Conservation (phyloP, 2,888 invertebrate species). For the Mythimna impura region DNA sequence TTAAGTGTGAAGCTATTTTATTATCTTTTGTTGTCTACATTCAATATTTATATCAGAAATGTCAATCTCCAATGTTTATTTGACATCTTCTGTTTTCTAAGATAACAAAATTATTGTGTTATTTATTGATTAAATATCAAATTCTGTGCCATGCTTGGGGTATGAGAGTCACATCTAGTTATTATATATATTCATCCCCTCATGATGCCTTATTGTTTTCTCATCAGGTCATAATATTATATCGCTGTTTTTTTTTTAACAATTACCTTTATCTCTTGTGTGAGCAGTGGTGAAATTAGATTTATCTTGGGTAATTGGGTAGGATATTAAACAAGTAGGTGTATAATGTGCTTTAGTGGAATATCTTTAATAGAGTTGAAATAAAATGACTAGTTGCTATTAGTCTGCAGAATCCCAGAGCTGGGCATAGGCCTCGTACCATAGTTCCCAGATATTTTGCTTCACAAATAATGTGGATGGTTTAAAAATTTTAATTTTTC, state of each 20-base stretch:
- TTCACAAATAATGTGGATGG: too few relatives aligned
- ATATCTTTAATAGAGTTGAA: not conserved
- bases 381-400: not conserved
- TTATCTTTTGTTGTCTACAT: not conserved
- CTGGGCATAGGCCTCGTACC: too few relatives aligned
- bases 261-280: not conserved
- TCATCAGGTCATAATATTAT: conserved; percentile 5
- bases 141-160: not conserved
- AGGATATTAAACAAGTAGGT: not conserved
- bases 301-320: not conserved
- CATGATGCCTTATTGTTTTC: not conserved
- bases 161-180: not conserved
- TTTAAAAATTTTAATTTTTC: not conserved
- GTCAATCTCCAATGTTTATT: conserved; percentile 18
- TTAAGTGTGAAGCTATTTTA: conserved; percentile 44
- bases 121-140: conserved; percentile 47
- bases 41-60: conserved; percentile 17
- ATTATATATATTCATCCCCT: conserved; percentile 4
- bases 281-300: not conserved
- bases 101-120: not conserved
- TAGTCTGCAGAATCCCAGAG: not conserved
- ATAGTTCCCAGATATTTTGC: not conserved
- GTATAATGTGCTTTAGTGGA: not conserved
- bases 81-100: conserved; percentile 11
- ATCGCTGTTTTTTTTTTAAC: not conserved